Evolutionary conservation across 2,113 vertebrate species (phyloP).

Genomic region (Paramisgurnus dabryanus): DNA sequence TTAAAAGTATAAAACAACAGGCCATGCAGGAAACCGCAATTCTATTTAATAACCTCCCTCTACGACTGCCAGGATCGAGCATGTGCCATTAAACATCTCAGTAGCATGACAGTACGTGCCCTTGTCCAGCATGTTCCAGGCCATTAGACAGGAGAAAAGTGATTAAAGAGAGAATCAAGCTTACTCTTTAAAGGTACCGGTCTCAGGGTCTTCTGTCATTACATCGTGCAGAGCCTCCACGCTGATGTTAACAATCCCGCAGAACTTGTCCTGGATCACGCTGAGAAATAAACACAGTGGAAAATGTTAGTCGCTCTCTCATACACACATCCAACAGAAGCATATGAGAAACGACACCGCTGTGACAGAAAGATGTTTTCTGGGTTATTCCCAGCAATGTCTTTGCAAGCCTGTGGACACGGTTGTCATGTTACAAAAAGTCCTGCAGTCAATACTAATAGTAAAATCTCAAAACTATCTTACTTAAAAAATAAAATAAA

Average conservation of each 20-base stretch:
- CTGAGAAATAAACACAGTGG: conserved; percentile 74
- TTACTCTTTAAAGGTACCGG: conserved; percentile 93
- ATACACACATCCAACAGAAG: neutral
- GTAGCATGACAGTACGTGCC: conserved; percentile 11
- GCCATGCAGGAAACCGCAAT: too few species aligned
- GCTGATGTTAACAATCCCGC: conserved; percentile 92
- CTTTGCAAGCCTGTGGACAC: neutral
- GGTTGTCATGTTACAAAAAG: too few species aligned
- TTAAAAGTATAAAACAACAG: too few species aligned
- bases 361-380: conserved; percentile 2
- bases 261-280: conserved; percentile 97
- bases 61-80: neutral
- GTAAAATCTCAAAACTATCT: too few species aligned
- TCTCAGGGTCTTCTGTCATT: conserved; percentile 94
- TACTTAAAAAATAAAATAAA: too few species aligned
- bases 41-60: too few species aligned
- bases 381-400: neutral
- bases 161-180: conserved; percentile 53
- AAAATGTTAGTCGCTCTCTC: conserved; percentile 38
- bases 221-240: conserved; percentile 95
- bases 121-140: conserved; percentile 5
- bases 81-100: neutral
- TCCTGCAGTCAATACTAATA: too few species aligned
- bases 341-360: neutral
- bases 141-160: conserved; percentile 19